phyloP scores from a whole-genome alignment of 2,888 invertebrate species.

The Drosophila crucigera region DNA sequence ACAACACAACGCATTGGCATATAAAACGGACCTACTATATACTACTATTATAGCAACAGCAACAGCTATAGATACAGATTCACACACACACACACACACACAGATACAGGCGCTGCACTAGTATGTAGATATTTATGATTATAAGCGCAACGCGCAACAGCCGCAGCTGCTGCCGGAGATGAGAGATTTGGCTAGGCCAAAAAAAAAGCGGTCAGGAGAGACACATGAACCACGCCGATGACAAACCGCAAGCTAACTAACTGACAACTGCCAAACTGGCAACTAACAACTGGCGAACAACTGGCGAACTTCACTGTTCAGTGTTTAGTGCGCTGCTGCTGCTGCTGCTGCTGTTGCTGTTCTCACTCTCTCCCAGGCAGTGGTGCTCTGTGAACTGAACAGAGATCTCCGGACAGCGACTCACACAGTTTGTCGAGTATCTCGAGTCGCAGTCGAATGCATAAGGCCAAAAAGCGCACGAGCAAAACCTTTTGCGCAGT shows the following conservation, averaged over 20 bases:
- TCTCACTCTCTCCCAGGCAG: slow-evolving; percentile 10
- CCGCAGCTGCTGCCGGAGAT: slow-evolving; percentile 54
- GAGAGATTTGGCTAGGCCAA: slow-evolving; percentile 40
- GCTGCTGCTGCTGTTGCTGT: slow-evolving; percentile 10
- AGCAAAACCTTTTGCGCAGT: slow-evolving; percentile 76
- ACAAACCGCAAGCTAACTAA: slow-evolving; percentile 74
- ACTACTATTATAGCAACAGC: slow-evolving; percentile 24
- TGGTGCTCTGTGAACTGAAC: slow-evolving; percentile 34
- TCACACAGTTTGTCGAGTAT: slow-evolving; percentile 4
- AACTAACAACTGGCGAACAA: slow-evolving; percentile 25
- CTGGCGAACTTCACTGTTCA: slow-evolving; percentile 48
- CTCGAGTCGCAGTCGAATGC: slow-evolving; percentile 55
- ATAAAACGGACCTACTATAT: slow-evolving; percentile 65
- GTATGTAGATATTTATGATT: slow-evolving; percentile 75
- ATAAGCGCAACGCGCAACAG: slow-evolving; percentile 57
- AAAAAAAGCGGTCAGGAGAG: slow-evolving; percentile 31
- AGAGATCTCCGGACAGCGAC: slow-evolving; percentile 24
- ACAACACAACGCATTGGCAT: slow-evolving; percentile 69
- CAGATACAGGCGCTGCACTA: slow-evolving; percentile 39
- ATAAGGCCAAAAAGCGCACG: slow-evolving; percentile 75
- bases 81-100: slow-evolving; percentile 24
- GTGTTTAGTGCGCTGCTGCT: slow-evolving; percentile 13
- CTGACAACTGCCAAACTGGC: slow-evolving; percentile 55
- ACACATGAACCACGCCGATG: slow-evolving; percentile 74
- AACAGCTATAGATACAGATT: slow-evolving; percentile 21